phyloP scores from a whole-genome alignment of 2,797 vertebrate genomes.

The Agapornis canus region DNA sequence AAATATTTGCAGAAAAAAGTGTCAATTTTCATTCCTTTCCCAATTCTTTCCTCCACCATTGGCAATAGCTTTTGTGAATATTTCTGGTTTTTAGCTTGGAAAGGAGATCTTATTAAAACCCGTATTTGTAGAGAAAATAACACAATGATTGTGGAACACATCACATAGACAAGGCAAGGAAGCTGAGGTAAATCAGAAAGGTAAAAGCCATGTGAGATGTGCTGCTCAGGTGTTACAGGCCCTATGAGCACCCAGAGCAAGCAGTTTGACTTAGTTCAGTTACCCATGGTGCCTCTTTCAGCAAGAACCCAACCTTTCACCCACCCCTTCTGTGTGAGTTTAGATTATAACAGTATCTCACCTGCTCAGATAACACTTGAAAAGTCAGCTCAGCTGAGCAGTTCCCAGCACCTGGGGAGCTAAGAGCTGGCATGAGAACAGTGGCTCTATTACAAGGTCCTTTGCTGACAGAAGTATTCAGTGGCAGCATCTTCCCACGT shows the following conservation, averaged over 20 bases:
- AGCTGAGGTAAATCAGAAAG: background rate
- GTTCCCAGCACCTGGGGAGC: background rate
- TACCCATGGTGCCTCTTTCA: background rate
- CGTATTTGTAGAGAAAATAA: background rate
- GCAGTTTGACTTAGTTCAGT: background rate
- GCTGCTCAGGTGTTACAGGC: background rate
- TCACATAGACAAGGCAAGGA: background rate
- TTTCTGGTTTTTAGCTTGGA: background rate
- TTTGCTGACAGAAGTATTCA: background rate
- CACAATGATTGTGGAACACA: background rate
- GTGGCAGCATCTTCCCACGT: background rate
- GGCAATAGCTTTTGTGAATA: background rate
- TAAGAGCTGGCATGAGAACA: background rate
- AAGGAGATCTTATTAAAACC: background rate
- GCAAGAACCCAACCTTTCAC: fast-evolving
- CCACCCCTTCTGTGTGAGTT: background rate
- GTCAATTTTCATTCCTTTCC: background rate
- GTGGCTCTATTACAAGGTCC: fast-evolving
- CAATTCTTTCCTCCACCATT: background rate
- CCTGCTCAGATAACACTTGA: background rate
- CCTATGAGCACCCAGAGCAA: background rate
- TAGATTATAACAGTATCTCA: background rate
- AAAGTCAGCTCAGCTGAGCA: background rate
- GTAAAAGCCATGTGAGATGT: background rate
- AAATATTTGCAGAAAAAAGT: background rate